A percentile compares a stretch with the other conserved stretches of the same genome.
These are phyloP conservation scores for Sylvilagus bachmani DNA, from an alignment of 2,113 vertebrate genomes.

Conservation along the genomic window DNA sequence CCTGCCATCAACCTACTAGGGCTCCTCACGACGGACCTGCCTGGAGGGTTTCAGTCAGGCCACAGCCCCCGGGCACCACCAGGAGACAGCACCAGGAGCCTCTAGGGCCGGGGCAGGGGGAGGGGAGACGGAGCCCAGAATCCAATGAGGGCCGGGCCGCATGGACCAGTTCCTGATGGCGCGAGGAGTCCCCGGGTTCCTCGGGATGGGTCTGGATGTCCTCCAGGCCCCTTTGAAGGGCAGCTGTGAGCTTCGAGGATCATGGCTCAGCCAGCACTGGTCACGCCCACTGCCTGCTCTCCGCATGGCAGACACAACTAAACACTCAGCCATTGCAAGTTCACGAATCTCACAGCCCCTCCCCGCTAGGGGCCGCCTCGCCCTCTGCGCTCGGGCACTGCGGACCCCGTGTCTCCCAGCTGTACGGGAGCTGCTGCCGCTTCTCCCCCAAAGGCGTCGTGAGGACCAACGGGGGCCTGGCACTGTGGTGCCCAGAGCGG, in stretches of 20 bases:
- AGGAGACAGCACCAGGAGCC: no score
- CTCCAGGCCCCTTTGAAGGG: background rate
- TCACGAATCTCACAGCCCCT: background rate
- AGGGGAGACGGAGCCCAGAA: no score
- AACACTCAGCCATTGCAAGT: rapidly evolving
- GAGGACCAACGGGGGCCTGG: background rate
- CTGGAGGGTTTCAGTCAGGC: background rate
- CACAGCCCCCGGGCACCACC: rapidly evolving
- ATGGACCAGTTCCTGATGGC: rapidly evolving
- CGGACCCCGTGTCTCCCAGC: background rate
- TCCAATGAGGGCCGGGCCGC: background rate
- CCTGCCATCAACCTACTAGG: background rate
- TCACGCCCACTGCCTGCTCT: no score
- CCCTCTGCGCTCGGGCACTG: background rate
- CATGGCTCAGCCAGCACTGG: rapidly evolving
- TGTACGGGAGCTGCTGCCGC: rapidly evolving
- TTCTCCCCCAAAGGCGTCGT: background rate
- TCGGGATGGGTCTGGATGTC: background rate
- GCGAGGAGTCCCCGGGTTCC: background rate
- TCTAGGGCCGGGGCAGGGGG: no score
- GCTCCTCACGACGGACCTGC: background rate
- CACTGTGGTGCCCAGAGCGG: rapidly evolving
- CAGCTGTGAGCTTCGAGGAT: background rate
- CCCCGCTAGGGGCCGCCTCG: no score
- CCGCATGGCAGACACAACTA: background rate